Evolutionary conservation across 1,140 invertebrate species (phyloP), one percentile per base, ranked within the genome.

Genomic region (Drosophila kurseongensis): DNA sequence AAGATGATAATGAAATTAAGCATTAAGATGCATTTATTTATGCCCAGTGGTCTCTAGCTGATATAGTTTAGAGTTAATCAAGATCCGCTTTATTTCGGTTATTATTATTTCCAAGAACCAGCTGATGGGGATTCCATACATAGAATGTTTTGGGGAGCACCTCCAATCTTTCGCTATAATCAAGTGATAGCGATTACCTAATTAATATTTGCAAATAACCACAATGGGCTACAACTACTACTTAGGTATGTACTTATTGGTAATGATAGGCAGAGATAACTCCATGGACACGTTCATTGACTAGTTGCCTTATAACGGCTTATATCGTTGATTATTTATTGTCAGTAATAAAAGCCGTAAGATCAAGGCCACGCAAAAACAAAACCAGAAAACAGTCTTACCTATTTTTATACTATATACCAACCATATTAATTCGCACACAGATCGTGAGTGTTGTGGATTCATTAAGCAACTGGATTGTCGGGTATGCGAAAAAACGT

Each of bases 301-400:
- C 58, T 50, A 50, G 14, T 45, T 36, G 42, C 44, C 18, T 59
- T 44, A 63, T 76, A 76, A 67, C 62, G 62, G 74, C 16, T 44
- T 8, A 57, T 50, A 55, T 42, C 12, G 16, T 35, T 14, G 14
- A 68, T 48, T 59, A 42, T 57, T 66, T 74, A 66, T 75, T 58
- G 45, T 18, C 40, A 40, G 41, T 42, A 50, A 73, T 45, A 23
- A 57, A 44, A 60, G 40, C 55, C 44, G 44, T 76, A 59, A 76
- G 74, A 77, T 77, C 74, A 77, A 77, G 74, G 74, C 47, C 73
- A 44, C 32, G 58, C 13, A 41, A 50, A 61, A 54, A 61, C 16
- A 55, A 73, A 68, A 51, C 54, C 41, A 52, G 36, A 42, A 41
- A 40, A 42, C 65, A 47, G 52, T 29, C 45, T 18, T 14, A 56